Conservation (phyloP, 2,888 invertebrate genomes). For the Macroteleia sp. region DNA sequence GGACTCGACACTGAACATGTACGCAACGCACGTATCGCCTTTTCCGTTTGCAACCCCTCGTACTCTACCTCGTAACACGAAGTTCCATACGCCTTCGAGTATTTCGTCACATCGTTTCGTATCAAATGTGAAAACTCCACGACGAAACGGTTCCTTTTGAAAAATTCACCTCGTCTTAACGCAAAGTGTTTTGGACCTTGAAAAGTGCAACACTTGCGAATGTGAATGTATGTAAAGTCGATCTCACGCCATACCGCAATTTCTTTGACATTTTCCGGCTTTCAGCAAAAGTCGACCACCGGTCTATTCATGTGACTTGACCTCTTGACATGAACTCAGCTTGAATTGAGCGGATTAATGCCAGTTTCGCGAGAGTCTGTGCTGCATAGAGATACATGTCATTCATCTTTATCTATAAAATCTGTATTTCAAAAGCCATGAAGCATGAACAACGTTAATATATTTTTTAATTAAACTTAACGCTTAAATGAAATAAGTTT, state of each 20-base stretch:
- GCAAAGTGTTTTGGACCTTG: conserved; percentile 73
- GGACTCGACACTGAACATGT: conserved; percentile 73
- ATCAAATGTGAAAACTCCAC: conserved; percentile 69
- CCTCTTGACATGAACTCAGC: conserved; percentile 33
- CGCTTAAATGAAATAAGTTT: no score
- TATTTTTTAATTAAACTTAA: no score
- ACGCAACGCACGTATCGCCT: conserved; percentile 80
- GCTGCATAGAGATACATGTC: no score
- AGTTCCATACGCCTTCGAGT: conserved; percentile 52
- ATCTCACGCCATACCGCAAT: conserved; percentile 24
- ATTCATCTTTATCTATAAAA: no score
- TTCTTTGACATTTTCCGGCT: conserved; percentile 42
- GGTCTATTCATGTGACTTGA: conserved; percentile 34
- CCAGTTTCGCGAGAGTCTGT: no score
- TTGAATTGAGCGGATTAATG: no score
- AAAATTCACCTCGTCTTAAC: conserved; percentile 69
- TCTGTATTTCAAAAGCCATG: no score
- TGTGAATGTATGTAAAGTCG: conserved; percentile 47
- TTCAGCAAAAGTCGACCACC: conserved; percentile 33
- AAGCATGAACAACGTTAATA: no score
- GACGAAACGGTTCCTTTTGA: conserved; percentile 65
- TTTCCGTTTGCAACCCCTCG: conserved; percentile 69
- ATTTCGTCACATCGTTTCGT: conserved; percentile 45
- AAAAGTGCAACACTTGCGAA: conserved; percentile 64
- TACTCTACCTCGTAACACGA: conserved; percentile 51